Evolutionary conservation across 2,797 vertebrate genomes (phyloP), one percentile per base, ranked within the genome.

Genomic region (Scyliorhinus canicula): DNA sequence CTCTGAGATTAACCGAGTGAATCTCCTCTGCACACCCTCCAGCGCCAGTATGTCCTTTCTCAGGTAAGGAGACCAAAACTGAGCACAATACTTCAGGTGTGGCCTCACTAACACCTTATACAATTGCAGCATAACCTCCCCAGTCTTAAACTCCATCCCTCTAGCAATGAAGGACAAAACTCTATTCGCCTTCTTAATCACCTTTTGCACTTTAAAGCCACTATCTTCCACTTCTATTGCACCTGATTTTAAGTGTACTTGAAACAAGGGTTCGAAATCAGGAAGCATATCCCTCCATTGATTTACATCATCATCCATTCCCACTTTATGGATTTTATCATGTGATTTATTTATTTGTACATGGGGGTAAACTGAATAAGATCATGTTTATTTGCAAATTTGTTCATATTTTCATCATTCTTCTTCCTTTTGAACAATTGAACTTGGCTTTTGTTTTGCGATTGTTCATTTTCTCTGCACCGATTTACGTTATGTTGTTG

Each of bases 311-410:
- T 55, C 52, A 52, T 50, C 4, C 6, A 2, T 0, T 82, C 79
- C 79, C 44, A 82, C 44, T 35, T 7, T 90, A 2, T 5, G 16
- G 35, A n/a, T 35, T 60, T 9, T 60, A 40, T 14, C 16, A 6
- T 90, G 52, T 11, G 28, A 88, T 28, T 50, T 16, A 21, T 82
- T 47, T 26, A 8, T 82, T 82, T 47, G 21, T 47, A 82, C 21
- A 44, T 47, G 44, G 40, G 6, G 21, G 19, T 26, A 47, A 24
- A 82, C 4, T 79, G 40, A 79, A n/a, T 5, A 79, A 79, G 16
- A 79, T 79, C n/a, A 40, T 79, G 40, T 82, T 82, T 82, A 82
- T 82, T 82, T 82, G 77, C 77, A 47, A 82, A 47, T 40, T 82
- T 40, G 24, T 82, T 19, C 47, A 82, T 3, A 26, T 82, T 47